Evolutionary conservation across 2,797 vertebrate genomes (phyloP).

Genomic region (Coilia nasus): DNA sequence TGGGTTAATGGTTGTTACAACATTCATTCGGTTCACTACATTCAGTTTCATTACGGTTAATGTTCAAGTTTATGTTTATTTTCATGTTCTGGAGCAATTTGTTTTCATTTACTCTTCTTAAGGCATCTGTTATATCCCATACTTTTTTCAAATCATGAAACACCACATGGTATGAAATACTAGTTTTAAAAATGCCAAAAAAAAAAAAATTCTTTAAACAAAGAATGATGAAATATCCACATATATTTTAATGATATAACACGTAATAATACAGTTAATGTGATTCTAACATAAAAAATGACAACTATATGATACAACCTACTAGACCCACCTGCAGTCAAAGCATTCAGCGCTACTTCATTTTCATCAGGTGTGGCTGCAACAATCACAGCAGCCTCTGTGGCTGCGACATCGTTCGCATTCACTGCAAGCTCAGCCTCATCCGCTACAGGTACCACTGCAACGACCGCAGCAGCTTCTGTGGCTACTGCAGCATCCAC

Average conservation of each 20-base stretch:
- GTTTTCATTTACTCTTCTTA: not conserved
- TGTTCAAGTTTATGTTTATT: not conserved
- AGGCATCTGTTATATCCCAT: not conserved
- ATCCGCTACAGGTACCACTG: constrained; percentile 27
- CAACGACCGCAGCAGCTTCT: constrained; percentile 30
- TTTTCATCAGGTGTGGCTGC: constrained; percentile 12
- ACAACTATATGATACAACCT: not conserved
- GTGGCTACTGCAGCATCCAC: constrained; percentile 55
- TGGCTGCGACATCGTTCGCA: constrained; percentile 58
- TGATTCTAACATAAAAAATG: too few species aligned
- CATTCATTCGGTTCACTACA: not conserved
- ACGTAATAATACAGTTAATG: too few species aligned
- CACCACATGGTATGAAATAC: not conserved
- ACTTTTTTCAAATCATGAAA: too few species aligned
- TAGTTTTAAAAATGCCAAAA: too few species aligned
- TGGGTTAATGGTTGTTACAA: too few species aligned
- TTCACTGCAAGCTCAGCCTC: constrained; percentile 64
- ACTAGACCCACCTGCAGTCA: constrained; percentile 36
- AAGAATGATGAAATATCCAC: too few species aligned
- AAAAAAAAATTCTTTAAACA: too few species aligned
- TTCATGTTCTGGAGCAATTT: not conserved
- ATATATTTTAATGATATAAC: too few species aligned
- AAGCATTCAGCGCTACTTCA: not conserved
- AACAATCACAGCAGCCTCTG: constrained; percentile 53
- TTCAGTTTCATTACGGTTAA: too few species aligned